These are phyloP conservation scores for Oncorhynchus nerka DNA, from an alignment of 2,113 vertebrate species.

Conservation along the genomic window DNA sequence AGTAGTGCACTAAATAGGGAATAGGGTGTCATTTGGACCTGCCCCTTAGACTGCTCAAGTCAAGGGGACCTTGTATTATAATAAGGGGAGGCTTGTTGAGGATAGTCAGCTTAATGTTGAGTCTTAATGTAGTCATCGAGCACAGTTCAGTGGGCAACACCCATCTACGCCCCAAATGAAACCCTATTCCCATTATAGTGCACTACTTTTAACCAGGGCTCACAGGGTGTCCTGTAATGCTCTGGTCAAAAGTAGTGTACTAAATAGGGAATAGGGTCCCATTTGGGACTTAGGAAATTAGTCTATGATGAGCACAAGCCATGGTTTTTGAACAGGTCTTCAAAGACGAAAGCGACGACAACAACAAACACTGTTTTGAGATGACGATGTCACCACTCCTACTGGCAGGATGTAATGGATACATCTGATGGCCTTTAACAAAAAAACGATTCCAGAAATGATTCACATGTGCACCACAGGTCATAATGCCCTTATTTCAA, in stretches of 20 bases:
- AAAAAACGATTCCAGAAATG: neutral
- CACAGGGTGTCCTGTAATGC: too few relatives aligned
- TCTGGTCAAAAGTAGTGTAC: too few relatives aligned
- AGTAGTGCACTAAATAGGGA: too few relatives aligned
- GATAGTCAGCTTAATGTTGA: constrained; percentile 1
- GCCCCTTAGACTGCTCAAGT: neutral
- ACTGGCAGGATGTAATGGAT: neutral
- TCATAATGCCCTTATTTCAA: neutral
- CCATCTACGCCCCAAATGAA: too few relatives aligned
- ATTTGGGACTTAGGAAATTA: neutral
- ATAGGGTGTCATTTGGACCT: constrained; percentile 3
- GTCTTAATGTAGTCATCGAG: constrained; percentile 20
- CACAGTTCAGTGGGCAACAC: constrained; percentile 5
- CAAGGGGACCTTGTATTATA: constrained; percentile 7
- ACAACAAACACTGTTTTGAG: neutral
- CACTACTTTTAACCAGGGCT: too few relatives aligned
- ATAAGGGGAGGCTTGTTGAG: constrained; percentile 13
- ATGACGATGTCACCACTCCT: neutral
- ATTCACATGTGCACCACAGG: neutral
- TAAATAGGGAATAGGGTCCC: too few relatives aligned
- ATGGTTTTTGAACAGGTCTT: neutral
- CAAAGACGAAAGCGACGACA: neutral
- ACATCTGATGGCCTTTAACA: neutral
- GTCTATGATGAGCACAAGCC: neutral
- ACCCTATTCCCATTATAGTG: too few relatives aligned